A percentile compares a stretch with the other conserved stretches of the same genome.
phyloP scores from a whole-genome alignment of 2,113 vertebrate species.

The Calyptommatus sinebrachiatus region DNA sequence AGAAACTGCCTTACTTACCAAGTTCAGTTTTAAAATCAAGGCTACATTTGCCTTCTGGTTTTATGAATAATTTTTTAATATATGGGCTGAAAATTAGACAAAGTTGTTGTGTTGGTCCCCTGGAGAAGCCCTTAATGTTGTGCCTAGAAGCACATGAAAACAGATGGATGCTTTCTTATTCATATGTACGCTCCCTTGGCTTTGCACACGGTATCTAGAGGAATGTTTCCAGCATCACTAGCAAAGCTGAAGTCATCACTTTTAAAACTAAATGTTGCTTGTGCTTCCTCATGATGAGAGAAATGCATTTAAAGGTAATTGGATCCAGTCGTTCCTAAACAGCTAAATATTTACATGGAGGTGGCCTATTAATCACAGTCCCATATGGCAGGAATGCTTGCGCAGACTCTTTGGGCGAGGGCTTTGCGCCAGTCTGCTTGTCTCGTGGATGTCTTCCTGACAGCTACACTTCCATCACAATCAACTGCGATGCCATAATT shows the following conservation, averaged over 20 bases:
- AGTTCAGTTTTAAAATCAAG: background rate
- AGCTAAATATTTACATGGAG: conserved; percentile 68
- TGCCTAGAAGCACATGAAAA: background rate
- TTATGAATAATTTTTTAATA: background rate
- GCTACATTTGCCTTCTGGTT: background rate
- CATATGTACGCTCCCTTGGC: background rate
- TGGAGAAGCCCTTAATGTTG: background rate
- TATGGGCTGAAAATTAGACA: background rate
- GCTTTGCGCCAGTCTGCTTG: conserved; percentile 53
- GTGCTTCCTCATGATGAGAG: conserved; percentile 44
- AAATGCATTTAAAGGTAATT: conserved; percentile 63
- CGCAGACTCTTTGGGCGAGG: conserved; percentile 47
- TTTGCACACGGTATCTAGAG: conserved; percentile 10
- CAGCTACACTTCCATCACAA: conserved; percentile 70
- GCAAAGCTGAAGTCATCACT: conserved; percentile 10
- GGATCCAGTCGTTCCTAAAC: conserved; percentile 63
- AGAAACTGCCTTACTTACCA: too few species aligned
- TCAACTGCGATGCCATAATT: conserved; percentile 71
- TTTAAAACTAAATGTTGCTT: conserved; percentile 3
- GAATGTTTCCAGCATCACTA: conserved; percentile 35
- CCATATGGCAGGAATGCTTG: conserved; percentile 59
- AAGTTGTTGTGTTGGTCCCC: background rate
- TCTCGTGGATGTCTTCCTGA: conserved; percentile 66
- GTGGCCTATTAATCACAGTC: conserved; percentile 54
- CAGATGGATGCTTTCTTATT: background rate